Evolutionary conservation across 1,140 invertebrate genomes (phyloP).

Genomic region (Telenomus remus): DNA sequence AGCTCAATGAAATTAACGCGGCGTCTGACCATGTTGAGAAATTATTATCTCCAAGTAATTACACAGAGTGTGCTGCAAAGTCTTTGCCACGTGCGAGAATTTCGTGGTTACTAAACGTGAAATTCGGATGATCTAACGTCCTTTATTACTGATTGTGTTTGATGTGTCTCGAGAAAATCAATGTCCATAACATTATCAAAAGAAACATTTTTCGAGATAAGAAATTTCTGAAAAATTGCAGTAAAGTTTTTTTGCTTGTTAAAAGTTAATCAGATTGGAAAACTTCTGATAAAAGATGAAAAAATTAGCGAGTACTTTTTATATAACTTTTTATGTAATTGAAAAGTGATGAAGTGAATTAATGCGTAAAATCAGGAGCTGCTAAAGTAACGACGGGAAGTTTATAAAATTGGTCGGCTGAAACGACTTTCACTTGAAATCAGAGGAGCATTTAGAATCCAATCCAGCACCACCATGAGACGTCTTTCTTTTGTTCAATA

Average conservation of each 20-base stretch:
- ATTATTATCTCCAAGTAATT: slow-evolving; percentile 60
- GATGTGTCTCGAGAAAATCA: neutral
- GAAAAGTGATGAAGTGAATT: too few species aligned
- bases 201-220: too few species aligned
- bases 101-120: slow-evolving; percentile 18
- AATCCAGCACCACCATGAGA: slow-evolving; percentile 9
- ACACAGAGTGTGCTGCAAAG: slow-evolving; percentile 41
- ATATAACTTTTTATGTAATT: too few species aligned
- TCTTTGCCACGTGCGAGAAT: slow-evolving; percentile 45
- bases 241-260: too few species aligned
- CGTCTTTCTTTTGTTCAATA: slow-evolving; percentile 24
- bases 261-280: too few species aligned
- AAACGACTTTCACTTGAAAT: neutral
- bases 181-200: too few species aligned
- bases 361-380: too few species aligned
- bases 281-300: too few species aligned
- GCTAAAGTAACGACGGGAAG: too few species aligned
- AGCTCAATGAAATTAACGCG: slow-evolving; percentile 57
- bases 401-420: too few species aligned
- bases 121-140: slow-evolving; percentile 21
- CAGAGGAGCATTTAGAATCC: slow-evolving; percentile 13
- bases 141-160: slow-evolving; percentile 40
- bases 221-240: too few species aligned
- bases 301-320: too few species aligned
- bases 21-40: slow-evolving; percentile 53